Base-by-base conservation (phyloP, 2,888 invertebrate genomes). In the Altica lythri region DNA sequence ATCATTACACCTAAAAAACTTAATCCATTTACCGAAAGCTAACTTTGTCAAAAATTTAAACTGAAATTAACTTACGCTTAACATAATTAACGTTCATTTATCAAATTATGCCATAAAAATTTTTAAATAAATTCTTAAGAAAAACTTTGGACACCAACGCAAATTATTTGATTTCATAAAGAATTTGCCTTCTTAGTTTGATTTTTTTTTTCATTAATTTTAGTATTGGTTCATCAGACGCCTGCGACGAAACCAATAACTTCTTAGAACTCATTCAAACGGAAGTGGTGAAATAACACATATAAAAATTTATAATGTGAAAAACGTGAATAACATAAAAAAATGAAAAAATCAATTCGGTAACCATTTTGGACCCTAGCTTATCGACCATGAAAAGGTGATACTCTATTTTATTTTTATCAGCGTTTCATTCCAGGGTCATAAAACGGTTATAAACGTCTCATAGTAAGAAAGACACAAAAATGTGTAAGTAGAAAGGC, bases 371-470 rank as follows among this genome's bases (percentile, higher is more conserved):
- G 30, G 17, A 32, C 32, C 30, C 17, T 16, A 25, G 19, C 34
- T 45, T 45, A 45, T 34, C 32, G 35, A 34, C 19, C 13, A 45
- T 34, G 25, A 45, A 45, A 45, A 34, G 34, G 45, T 45, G 35
- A 34, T 19, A 34, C 18, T 45, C 34, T 14, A 34, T 45, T 45
- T 45, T 45, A 45, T 45, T 45, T 45, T 45, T 45, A 45, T 34
- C 45, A 45, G 34, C 4, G 9, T 14, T n/a, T 22, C 22, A 45
- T 45, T 45, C 13, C 19, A 12, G 12, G 19, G 45, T 35, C 22
- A 34, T 45, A 22, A 35, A 45, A 45, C 6, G 13, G 45, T 35
- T 13, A 35, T 45, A 35, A 45, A 32, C 32, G 32, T 34, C 45
- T 45, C 18, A 13, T 22, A 19, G 16, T 16, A 45, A 35, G 35